Conservation (phyloP, 2,888 invertebrate genomes). For the Cosmorhoe ocellata region DNA sequence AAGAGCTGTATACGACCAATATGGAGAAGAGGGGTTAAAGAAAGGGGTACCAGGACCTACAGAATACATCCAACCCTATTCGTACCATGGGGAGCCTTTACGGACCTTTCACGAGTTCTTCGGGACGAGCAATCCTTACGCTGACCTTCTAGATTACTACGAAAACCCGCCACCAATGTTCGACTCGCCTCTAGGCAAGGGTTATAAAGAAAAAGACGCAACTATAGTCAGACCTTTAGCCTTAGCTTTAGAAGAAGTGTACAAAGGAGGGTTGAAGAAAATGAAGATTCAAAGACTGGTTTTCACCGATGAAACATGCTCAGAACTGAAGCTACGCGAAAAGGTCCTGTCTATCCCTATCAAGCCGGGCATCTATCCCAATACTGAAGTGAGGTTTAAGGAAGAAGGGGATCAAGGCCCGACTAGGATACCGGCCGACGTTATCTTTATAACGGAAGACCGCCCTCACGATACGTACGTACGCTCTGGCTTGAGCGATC, state of each 20-base stretch:
- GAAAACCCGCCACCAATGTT: conserved; percentile 84
- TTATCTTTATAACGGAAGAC: conserved; percentile 88
- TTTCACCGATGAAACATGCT: conserved; percentile 84
- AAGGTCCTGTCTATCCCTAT: conserved; percentile 89
- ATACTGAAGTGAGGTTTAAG: conserved; percentile 87
- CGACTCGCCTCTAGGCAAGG: conserved; percentile 83
- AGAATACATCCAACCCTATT: conserved; percentile 87
- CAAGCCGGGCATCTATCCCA: conserved; percentile 87
- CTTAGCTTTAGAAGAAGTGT: conserved; percentile 82
- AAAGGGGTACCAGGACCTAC: conserved; percentile 87
- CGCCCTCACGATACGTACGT: conserved; percentile 85
- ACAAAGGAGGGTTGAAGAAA: conserved; percentile 89
- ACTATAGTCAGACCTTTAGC: conserved; percentile 74
- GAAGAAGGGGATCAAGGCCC: conserved; percentile 92
- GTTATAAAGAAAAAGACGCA: conserved; percentile 83
- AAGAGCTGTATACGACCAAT: conserved; percentile 92
- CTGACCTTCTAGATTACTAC: conserved; percentile 86
- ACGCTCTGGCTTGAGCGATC: conserved; percentile 85
- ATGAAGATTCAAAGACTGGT: conserved; percentile 90
- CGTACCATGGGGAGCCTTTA: conserved; percentile 91
- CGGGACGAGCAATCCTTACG: conserved; percentile 91
- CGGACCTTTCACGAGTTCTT: conserved; percentile 91
- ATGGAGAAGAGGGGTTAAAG: conserved; percentile 94
- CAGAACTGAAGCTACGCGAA: conserved; percentile 84
- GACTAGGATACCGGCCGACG: conserved; percentile 88